Evolutionary conservation across 2,113 vertebrate genomes (phyloP), one percentile per base, ranked within the genome.

Genomic region (Tinamus guttatus): DNA sequence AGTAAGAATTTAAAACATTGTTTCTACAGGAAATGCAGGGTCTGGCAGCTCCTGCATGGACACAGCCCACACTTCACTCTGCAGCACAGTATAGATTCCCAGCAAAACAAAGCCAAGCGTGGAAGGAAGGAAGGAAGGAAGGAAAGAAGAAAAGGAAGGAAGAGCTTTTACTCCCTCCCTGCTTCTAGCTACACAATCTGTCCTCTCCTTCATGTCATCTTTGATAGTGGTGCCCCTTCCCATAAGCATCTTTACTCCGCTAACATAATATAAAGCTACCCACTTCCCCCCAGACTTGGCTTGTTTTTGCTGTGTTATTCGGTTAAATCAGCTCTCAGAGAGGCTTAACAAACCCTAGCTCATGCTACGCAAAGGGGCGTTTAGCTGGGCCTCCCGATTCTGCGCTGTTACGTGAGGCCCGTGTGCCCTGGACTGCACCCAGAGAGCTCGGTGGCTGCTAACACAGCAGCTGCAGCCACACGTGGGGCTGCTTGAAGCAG

Each of bases 371-470:
- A 51, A 43, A 51, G 6, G 28, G 45, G 43, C n/a, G 7, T 51
- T 65, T 2, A 47, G 17, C 34, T 28, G 21, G 34, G 13, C 38
- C 32, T 76, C 36, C 36, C 13, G 15, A 18, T 63, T 52, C 30
- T 64, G 41, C 58, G 43, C 63, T 14, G 43, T 47, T 67, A 47
- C 19, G 73, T 24, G 32, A 21, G 60, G 34, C 41, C 5, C 12
- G 24, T 70, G 59, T 32, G 27, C 32, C 63, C n/a, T 25, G 25
- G 22, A 43, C 18, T 22, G 19, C 63, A 34, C 49, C 2, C 6
- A 34, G 17, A 21, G 11, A 58, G 22, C 22, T 76, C 2, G 0
- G 25, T 1, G 1, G 25, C 9, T 3, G 0, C 40, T 4, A 0
- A 9, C 80, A 43, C 27, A 32, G 18, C 49, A 9, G 19, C 28